Evolutionary conservation across 2,797 vertebrate species (phyloP), one percentile per base, ranked within the genome.

Genomic region (Diceros bicornis): DNA sequence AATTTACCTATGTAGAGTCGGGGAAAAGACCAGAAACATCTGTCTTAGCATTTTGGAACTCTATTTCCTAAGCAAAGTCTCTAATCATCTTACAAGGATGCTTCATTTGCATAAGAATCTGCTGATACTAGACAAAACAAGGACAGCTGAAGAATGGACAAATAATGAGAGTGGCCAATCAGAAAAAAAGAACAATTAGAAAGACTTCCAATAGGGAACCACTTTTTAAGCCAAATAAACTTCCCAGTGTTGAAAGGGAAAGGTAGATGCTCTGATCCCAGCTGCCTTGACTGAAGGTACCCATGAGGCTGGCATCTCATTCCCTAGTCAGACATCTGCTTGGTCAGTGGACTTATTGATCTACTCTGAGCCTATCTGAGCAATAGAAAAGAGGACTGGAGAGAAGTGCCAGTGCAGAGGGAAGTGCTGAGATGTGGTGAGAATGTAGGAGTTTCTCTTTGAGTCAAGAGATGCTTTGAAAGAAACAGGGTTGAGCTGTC

Each of bases 11-110:
- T 20, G 37, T 66, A 21, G 18, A 94, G 61, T 68, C 9, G 4
- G 27, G 12, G 18, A 17, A 64, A 86, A 78, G 41, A 69, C 17
- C 27, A 52, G n/a, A 10, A 18, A 37, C 18, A 90, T 89, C 59
- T 71, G 20, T 27, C 57, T 92, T 75, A 59, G 74, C 14, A 69
- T 89, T 95, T 98, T 89, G 81, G 34, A 94, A 62, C 55, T 72
- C 4, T 89, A n/a, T 21, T 92, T 95, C 29, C 79, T 85, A 95
- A 64, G 61, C 12, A 93, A 81, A 21, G 20, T 41, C 29, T 96
- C n/a, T 50, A 86, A 79, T 66, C 52, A 94, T 57, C 25, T 86
- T 66, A 34, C 27, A 95, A 59, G 25, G 34, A 69, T 91, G 55
- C 6, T 62, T 85, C 44, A 72, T 89, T 75, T 89, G 25, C 34